Evolutionary conservation across 2,888 invertebrate genomes (phyloP).

Genomic region (Drosophila pegasa): DNA sequence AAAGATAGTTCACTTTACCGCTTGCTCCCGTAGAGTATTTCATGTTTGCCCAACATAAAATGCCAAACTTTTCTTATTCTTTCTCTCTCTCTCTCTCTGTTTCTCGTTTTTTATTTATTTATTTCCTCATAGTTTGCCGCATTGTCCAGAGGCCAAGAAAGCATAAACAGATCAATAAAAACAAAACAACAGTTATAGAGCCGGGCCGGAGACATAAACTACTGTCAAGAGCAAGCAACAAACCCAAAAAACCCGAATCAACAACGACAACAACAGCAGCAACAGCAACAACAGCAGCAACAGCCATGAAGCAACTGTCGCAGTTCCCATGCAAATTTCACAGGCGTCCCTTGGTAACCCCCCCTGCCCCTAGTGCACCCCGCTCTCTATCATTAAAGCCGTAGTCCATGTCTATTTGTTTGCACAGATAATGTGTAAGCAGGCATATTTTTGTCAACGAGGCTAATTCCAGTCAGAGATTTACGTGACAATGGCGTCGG

Average conservation of each 20-base stretch:
- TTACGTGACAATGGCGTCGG: slow-evolving; percentile 76
- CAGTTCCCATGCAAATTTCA: slow-evolving; percentile 75
- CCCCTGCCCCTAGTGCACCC: not conserved
- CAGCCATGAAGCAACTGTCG: slow-evolving; percentile 59
- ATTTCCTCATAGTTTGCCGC: slow-evolving; percentile 22
- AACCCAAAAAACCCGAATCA: slow-evolving; percentile 20
- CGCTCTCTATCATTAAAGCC: slow-evolving; percentile 32
- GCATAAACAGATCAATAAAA: slow-evolving; percentile 79
- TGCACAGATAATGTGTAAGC: slow-evolving; percentile 81
- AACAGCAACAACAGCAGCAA: slow-evolving; percentile 33
- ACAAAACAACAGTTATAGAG: slow-evolving; percentile 38
- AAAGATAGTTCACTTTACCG: not conserved
- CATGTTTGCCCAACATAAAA: not conserved
- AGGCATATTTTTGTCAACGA: slow-evolving; percentile 81
- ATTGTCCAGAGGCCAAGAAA: slow-evolving; percentile 49
- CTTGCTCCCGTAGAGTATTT: not conserved
- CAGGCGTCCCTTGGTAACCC: slow-evolving; percentile 25
- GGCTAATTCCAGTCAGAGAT: slow-evolving; percentile 80
- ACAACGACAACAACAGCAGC: slow-evolving; percentile 31
- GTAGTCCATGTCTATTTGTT: slow-evolving; percentile 68
- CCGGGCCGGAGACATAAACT: slow-evolving; percentile 31
- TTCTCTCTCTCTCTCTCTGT: no score
- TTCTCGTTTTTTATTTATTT: slow-evolving; percentile 19
- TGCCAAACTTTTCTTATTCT: not conserved
- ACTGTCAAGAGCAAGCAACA: slow-evolving; percentile 44